Evolutionary conservation across 1,140 invertebrate species (phyloP), one percentile per base, ranked within the genome.

Genomic region (Adoxophyes honmai): DNA sequence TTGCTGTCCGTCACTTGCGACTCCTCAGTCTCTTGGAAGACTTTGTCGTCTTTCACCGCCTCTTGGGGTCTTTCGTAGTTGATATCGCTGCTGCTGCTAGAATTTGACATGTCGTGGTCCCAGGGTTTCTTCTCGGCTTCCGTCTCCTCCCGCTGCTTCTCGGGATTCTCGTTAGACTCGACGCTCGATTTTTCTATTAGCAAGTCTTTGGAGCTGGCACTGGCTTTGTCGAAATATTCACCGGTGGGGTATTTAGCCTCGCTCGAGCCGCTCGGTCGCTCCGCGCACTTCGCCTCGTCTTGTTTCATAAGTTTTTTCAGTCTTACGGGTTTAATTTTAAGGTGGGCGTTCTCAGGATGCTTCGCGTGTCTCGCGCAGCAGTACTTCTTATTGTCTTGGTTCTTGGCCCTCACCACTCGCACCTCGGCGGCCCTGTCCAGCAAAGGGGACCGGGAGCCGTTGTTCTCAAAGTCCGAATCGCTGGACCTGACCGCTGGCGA

Each of bases 161-260:
- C 80, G 13, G 60, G 61, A 58, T 78, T 85, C 52, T 89, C 89
- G 64, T 89, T 89, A 33, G 89, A 90, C 75, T 90, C 89, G 67
- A 90, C 80, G 66, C 89, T 89, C 28, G 88, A 90, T 79, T 91
- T 89, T 54, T 91, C 90, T 75, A 93, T 86, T 13, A 93, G 77
- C 37, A 92, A 90, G 73, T 93, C 92, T 78, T 92, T 93, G 4
- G 92, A 92, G 70, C 91, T 92, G 39, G 91, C 92, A 75, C 91
- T 93, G 14, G 90, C 88, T 68, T 91, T 90, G 73, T 92, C 91
- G 55, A 88, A 89, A 68, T 85, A 89, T 66, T 89, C 87, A 57
- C 62, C 61, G 42, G 62, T 74, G 39, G 62, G 52, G 58, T 75
- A 78, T 68, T 86, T 86, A 75, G 76, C 81, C 54, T 84, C 80